Evolutionary conservation across 2,113 vertebrate species (phyloP), one percentile per base, ranked within the genome.

Genomic region (Callipepla californica): DNA sequence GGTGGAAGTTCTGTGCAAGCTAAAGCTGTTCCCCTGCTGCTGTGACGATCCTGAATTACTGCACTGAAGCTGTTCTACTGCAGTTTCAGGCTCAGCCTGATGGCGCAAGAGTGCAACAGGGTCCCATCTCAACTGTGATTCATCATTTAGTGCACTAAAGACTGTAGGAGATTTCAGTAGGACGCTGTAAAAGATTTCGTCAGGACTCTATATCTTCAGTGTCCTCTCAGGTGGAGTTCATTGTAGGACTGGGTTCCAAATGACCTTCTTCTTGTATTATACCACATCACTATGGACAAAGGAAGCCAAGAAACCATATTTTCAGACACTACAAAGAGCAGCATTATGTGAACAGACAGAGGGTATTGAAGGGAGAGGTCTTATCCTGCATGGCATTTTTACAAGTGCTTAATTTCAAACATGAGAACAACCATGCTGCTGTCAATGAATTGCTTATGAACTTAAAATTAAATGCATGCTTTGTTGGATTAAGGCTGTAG

Each of bases 221-320:
- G 2, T 47, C 66, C 87, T 42, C 47, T 44, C 40, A n/a, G 78
- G 26, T 38, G 44, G 38, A 87, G 38, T 42, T 92, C 47, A 51
- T 10, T 28, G 47, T 14, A 83, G 59, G 57, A 87, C 20, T 18
- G 38, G 65, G 34, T 30, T 48, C 68, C 8, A 88, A 51, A 75
- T 79, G 32, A 51, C 42, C 59, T 72, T 57, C 75, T 91, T 80
- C 51, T 80, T 44, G 44, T 6, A 30, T 14, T 57, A 77, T 61
- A 65, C 65, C 55, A 68, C 30, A 77, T 70, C 79, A 85, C 85
- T 85, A 77, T 61, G 77, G 73, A 93, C 68, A 75, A 89, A 91
- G n/a, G 76, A 94, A 93, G 93, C 66, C 6, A 79, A 90, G 38
- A 36, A 96, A 94, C 65, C 57, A 85, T 93, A 87, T 94, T 94